These are phyloP conservation scores for Chitala chitala DNA, from an alignment of 2,113 vertebrate genomes.

Conservation along the genomic window DNA sequence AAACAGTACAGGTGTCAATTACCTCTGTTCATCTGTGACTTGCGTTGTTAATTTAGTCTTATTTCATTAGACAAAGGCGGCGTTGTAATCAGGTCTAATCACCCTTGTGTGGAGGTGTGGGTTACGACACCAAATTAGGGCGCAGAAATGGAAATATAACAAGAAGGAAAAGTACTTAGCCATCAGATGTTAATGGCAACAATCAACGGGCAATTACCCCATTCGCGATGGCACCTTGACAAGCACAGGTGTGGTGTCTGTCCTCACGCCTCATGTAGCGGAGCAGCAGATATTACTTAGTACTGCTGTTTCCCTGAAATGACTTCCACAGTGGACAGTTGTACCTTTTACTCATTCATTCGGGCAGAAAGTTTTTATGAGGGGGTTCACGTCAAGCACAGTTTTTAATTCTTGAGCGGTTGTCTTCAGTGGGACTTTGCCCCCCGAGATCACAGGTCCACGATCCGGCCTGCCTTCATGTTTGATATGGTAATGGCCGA, in stretches of 20 bases:
- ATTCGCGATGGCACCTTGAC: slow-evolving; percentile 59
- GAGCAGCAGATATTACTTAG: neutral
- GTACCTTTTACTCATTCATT: too few relatives aligned
- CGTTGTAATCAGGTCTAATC: slow-evolving; percentile 51
- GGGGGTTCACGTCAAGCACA: too few relatives aligned
- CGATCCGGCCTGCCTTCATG: too few relatives aligned
- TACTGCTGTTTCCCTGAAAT: neutral
- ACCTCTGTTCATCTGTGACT: slow-evolving; percentile 37
- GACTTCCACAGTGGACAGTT: neutral
- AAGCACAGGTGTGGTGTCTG: slow-evolving; percentile 52
- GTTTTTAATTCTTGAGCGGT: too few relatives aligned
- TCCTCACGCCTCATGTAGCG: neutral
- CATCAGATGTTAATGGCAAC: slow-evolving; percentile 65
- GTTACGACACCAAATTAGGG: slow-evolving; percentile 58
- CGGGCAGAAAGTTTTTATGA: too few relatives aligned
- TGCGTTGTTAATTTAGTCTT: slow-evolving; percentile 46
- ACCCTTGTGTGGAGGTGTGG: slow-evolving; percentile 53
- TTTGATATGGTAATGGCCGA: too few relatives aligned
- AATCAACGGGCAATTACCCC: slow-evolving; percentile 65
- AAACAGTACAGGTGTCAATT: slow-evolving; percentile 48
- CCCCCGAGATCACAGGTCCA: too few relatives aligned
- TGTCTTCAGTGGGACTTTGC: too few relatives aligned
- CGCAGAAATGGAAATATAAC: slow-evolving; percentile 55
- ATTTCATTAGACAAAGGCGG: slow-evolving; percentile 54
- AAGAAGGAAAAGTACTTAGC: slow-evolving; percentile 64